Conservation (phyloP, 2,113 vertebrate species). For the Neotragus moschatus region DNA sequence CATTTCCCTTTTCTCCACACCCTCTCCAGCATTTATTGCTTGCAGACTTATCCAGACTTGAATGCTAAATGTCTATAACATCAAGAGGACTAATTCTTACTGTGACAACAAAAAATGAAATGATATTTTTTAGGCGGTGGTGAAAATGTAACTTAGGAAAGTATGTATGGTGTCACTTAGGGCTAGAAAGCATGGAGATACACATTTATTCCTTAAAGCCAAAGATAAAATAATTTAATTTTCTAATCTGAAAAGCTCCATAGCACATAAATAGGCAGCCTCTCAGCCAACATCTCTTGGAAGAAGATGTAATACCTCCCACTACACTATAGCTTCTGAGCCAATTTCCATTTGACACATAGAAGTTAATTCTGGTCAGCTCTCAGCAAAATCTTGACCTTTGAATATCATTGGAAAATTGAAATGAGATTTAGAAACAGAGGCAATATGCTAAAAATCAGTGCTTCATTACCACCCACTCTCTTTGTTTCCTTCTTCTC, state of each 20-base stretch:
- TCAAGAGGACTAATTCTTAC: background rate
- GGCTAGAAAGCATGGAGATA: conserved; percentile 1
- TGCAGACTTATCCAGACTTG: too few species aligned
- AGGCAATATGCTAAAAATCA: background rate
- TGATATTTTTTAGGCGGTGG: background rate
- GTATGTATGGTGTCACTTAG: background rate
- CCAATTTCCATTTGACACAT: background rate
- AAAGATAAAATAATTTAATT: conserved; percentile 52
- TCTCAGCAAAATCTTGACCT: conserved; percentile 29
- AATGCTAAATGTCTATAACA: background rate
- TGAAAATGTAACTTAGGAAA: conserved; percentile 27
- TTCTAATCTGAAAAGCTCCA: conserved; percentile 30
- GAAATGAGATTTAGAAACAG: background rate
- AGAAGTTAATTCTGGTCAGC: background rate
- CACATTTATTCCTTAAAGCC: background rate
- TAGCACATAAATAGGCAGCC: conserved; percentile 5
- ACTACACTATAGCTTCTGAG: background rate
- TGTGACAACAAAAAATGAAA: background rate
- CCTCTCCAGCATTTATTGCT: too few species aligned
- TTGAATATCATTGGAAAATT: background rate
- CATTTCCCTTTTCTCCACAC: too few species aligned
- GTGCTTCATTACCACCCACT: background rate
- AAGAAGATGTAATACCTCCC: conserved; percentile 45
- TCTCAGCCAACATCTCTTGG: conserved; percentile 27
- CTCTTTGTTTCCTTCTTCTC: background rate